Evolutionary conservation across 2,888 invertebrate species (phyloP).

Genomic region (Drosophila antonietae): DNA sequence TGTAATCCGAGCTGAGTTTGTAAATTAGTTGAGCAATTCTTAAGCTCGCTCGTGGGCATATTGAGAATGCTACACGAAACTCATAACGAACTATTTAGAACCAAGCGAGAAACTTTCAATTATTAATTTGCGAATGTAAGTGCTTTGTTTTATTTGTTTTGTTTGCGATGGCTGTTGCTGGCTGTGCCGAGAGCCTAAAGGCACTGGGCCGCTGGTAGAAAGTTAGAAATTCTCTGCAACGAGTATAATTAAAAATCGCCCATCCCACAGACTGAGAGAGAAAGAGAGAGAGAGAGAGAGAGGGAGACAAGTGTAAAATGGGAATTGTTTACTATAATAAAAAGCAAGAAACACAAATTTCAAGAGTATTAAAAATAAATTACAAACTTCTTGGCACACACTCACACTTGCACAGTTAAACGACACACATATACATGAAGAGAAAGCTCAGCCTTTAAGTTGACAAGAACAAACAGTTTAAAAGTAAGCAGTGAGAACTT

Average conservation of each 20-base stretch:
- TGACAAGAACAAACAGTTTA: slow-evolving; percentile 28
- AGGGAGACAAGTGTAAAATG: slow-evolving; percentile 9
- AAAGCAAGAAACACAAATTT: slow-evolving; percentile 26
- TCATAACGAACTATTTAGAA: slow-evolving; percentile 19
- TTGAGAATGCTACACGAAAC: slow-evolving; percentile 10
- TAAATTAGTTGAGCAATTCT: background rate
- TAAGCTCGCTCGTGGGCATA: slow-evolving; percentile 5
- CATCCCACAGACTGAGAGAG: background rate
- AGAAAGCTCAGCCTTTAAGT: slow-evolving; percentile 12
- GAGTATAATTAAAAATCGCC: slow-evolving; percentile 40
- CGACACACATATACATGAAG: background rate
- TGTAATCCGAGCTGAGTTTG: background rate
- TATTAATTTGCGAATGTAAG: slow-evolving; percentile 29
- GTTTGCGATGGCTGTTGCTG: slow-evolving; percentile 2
- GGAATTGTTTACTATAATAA: slow-evolving; percentile 24
- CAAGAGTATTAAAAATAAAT: slow-evolving; percentile 47
- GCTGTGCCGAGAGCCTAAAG: slow-evolving; percentile 12
- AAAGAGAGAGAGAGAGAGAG: background rate
- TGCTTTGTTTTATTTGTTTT: slow-evolving; percentile 21
- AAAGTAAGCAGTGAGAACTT: slow-evolving; percentile 39
- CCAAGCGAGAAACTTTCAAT: slow-evolving; percentile 27
- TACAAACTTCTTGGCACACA: slow-evolving; percentile 24
- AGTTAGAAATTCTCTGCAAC: slow-evolving; percentile 24
- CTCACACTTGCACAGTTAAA: background rate
- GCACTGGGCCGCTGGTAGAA: slow-evolving; percentile 16